These are phyloP conservation scores for Sabatieria punctata DNA, from an alignment of 2,888 invertebrate species.

Conservation along the genomic window DNA sequence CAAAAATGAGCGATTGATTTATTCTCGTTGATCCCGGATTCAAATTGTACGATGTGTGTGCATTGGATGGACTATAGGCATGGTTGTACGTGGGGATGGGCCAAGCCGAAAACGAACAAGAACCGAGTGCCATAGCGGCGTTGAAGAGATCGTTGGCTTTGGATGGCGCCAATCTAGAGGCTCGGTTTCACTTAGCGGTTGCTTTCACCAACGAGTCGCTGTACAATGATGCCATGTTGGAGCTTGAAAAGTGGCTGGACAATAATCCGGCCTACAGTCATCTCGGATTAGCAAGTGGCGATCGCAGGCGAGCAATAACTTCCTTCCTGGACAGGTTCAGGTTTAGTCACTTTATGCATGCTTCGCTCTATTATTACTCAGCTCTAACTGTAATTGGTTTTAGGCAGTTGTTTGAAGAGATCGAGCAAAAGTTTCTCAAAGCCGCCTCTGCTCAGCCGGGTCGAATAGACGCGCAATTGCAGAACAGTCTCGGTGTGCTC, in stretches of 20 bases:
- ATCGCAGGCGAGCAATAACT: conserved; percentile 18
- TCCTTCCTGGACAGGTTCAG: conserved; percentile 32
- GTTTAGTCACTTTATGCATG: too few species aligned
- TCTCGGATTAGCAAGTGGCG: too few species aligned
- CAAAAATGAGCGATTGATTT: too few species aligned
- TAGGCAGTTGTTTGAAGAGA: conserved; percentile 11
- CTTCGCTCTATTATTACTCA: too few species aligned
- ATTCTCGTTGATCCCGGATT: too few species aligned
- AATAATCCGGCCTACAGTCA: conserved; percentile 64
- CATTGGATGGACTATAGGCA: too few species aligned
- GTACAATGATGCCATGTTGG: conserved; percentile 59
- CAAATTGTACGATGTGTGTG: too few species aligned
- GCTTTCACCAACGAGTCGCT: conserved; percentile 86
- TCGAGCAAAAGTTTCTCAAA: conserved; percentile 20
- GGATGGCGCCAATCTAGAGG: conserved; percentile 11
- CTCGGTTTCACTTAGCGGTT: not conserved
- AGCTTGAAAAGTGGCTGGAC: conserved; percentile 44
- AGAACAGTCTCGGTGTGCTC: conserved; percentile 57
- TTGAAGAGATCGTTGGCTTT: conserved; percentile 47
- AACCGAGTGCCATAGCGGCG: conserved; percentile 77
- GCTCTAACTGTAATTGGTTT: too few species aligned
- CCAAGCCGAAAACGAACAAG: conserved; percentile 95
- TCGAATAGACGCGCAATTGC: conserved; percentile 20
- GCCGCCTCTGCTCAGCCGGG: conserved; percentile 16
- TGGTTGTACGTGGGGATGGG: conserved; percentile 64